A percentile compares a stretch with the other conserved stretches of the same genome.
phyloP scores from a whole-genome alignment of 2,888 invertebrate genomes.

The Crepidodera aurea region DNA sequence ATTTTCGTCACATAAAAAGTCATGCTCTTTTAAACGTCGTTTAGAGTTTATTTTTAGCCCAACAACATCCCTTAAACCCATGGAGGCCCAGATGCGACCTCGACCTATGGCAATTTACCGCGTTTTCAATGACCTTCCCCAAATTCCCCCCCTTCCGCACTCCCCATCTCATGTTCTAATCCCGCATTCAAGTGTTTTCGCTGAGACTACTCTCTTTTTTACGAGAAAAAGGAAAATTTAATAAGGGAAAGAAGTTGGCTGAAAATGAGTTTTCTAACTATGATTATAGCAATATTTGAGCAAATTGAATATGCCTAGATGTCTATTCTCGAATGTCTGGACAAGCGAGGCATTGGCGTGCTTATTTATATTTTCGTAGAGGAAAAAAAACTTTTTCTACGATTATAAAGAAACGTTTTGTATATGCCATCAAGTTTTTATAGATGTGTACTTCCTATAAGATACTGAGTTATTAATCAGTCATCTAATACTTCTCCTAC shows the following conservation, averaged over 20 bases:
- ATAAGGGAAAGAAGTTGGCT: constrained; percentile 24
- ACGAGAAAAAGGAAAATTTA: constrained; percentile 26
- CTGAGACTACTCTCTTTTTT: constrained; percentile 22
- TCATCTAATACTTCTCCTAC: too few species aligned
- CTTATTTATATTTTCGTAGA: too few species aligned
- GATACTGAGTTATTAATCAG: too few species aligned
- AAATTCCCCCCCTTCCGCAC: neutral
- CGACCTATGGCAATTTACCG: constrained; percentile 10
- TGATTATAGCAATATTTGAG: constrained; percentile 26
- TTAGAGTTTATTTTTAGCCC: neutral
- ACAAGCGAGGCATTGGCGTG: constrained; percentile 13
- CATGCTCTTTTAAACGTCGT: neutral
- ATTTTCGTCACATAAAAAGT: neutral
- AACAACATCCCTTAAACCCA: neutral
- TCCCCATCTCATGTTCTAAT: constrained; percentile 5
- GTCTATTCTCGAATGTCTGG: constrained; percentile 18
- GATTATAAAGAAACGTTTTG: too few species aligned
- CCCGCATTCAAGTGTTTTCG: constrained; percentile 1
- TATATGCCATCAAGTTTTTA: too few species aligned
- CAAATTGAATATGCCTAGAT: constrained; percentile 21
- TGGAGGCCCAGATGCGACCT: constrained; percentile 13
- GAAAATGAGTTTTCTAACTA: constrained; percentile 34
- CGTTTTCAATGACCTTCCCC: constrained; percentile 17
- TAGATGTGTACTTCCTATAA: too few species aligned
- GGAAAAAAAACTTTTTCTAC: too few species aligned